phyloP scores from a whole-genome alignment of 2,888 invertebrate genomes.

The Calameuta filiformis region DNA sequence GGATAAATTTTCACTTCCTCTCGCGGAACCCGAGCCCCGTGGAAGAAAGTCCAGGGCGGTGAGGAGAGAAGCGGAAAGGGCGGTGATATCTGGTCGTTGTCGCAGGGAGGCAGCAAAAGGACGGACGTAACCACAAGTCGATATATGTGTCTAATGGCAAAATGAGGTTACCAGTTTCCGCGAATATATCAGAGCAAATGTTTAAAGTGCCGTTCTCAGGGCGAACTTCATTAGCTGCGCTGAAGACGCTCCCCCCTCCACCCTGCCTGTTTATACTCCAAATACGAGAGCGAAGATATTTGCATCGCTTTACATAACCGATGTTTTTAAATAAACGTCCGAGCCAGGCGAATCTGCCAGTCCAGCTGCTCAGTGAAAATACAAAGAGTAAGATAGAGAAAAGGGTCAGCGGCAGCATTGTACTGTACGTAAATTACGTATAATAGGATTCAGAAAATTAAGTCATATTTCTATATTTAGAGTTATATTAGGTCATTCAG shows the following conservation, averaged over 20 bases:
- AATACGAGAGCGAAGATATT: constrained; percentile 44
- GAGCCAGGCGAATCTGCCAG: too few species aligned
- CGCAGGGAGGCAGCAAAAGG: background rate
- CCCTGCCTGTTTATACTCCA: constrained; percentile 44
- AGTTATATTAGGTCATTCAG: too few species aligned
- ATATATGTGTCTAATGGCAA: constrained; percentile 10
- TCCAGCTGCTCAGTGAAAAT: background rate
- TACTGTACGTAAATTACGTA: too few species aligned
- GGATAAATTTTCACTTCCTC: constrained; percentile 4
- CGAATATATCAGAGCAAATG: constrained; percentile 4
- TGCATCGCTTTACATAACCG: constrained; percentile 48
- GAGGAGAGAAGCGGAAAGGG: background rate
- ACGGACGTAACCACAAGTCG: constrained; percentile 1
- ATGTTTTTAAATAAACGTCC: constrained; percentile 40
- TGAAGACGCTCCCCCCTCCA: constrained; percentile 29
- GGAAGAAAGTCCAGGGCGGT: background rate
- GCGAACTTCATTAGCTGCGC: constrained; percentile 44
- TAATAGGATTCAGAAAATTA: too few species aligned
- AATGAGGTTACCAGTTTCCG: constrained; percentile 16
- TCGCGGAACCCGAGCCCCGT: background rate
- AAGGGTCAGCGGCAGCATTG: too few species aligned
- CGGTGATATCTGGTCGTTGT: background rate
- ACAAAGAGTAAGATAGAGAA: background rate
- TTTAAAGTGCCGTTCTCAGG: background rate
- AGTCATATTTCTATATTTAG: too few species aligned